Evolutionary conservation across 1,140 invertebrate species (phyloP).

Genomic region (Bombus huntii): DNA sequence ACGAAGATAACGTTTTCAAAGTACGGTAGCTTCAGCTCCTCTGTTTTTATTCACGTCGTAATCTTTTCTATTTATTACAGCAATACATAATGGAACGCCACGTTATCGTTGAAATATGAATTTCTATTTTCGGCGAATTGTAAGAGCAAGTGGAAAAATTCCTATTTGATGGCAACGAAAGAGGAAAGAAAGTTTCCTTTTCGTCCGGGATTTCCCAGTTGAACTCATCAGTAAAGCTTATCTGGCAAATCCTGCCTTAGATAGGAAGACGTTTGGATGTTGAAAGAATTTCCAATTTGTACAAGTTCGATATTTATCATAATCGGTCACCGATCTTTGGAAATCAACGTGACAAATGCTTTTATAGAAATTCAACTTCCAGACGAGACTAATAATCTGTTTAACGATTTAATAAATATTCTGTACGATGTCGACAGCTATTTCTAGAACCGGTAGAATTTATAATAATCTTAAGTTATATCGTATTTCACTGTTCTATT

Average conservation of each 20-base stretch:
- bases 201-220: not conserved
- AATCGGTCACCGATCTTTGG: too few relatives aligned
- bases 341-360: not conserved
- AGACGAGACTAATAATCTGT: not conserved
- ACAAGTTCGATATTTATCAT: not conserved
- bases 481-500: not conserved
- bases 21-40: not conserved
- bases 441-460: not conserved
- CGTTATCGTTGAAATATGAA: conserved; percentile 5
- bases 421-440: not conserved
- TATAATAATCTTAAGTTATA: not conserved
- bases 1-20: not conserved
- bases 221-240: conserved; percentile 29
- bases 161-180: not conserved
- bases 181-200: not conserved
- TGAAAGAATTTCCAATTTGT: not conserved
- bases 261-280: not conserved
- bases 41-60: too few relatives aligned
- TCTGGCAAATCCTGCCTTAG: conserved; percentile 3
- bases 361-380: not conserved
- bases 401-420: not conserved
- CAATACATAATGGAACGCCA: not conserved
- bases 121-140: not conserved
- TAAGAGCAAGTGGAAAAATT: not conserved
- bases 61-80: not conserved